Evolutionary conservation across 2,113 vertebrate species (phyloP), one percentile per base, ranked within the genome.

Genomic region (Tinamus guttatus): DNA sequence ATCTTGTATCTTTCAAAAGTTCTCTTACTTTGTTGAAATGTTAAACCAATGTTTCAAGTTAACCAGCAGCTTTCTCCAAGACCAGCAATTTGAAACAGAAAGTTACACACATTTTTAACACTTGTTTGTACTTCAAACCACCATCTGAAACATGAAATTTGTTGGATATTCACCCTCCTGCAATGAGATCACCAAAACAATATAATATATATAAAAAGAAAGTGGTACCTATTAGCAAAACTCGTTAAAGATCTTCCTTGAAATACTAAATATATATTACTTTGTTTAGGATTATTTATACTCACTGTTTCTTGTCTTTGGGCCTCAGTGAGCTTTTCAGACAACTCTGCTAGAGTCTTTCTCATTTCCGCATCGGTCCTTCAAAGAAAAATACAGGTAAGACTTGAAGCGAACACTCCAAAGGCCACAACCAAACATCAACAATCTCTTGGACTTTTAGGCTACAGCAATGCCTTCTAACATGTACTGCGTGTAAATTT

Each of bases 301-400:
- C 99, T 99, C 93, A 99, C 99, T 59, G 93, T 97, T 94, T 98
- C 98, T 92, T 98, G 98, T 82, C 95, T 98, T 92, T 98, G 98
- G 27, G 98, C 97, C 75, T 98, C 95, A 13, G 94, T 93, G 83
- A 99, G 70, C 71, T 98, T 98, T 62, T 97, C 98, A 52, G 98
- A 96, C 84, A 99, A 95, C 81, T 97, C 98, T 96, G 99, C 98
- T 95, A 99, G 97, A 67, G 98, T 98, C 92, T 93, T 98, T 87
- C 98, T 99, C 81, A 98, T 99, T 97, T 99, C 98, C 60, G 98
- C 98, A 95, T 99, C 99, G 25, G 97, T 98, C 97, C 99, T 99
- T 87, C 88, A 43, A 13, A 68, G 84, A 84, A 89, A 96, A 81
- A 92, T 43, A 65, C 10, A 89, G 13, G 14, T 60, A 93, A 88